These are phyloP conservation scores for Euspilapteryx auroguttella DNA, from an alignment of 2,888 invertebrate species.

Conservation along the genomic window DNA sequence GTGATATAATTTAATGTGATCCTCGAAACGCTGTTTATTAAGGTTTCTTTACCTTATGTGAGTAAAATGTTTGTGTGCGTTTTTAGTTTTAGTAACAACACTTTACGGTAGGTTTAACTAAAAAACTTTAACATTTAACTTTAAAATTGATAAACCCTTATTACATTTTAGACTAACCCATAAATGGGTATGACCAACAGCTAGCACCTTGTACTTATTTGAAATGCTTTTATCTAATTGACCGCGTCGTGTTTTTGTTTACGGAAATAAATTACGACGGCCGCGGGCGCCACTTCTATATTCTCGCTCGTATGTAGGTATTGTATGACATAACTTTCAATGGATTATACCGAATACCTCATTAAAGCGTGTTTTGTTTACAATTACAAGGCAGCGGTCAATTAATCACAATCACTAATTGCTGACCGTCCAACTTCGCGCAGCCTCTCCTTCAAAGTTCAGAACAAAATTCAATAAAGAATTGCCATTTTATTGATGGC, in stretches of 20 bases:
- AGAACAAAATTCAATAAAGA: conserved; percentile 58
- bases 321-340: conserved; percentile 58
- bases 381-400: conserved; percentile 34
- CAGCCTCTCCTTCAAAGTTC: conserved; percentile 46
- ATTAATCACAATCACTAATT: conserved; percentile 40
- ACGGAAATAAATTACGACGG: not conserved
- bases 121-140: too few species aligned
- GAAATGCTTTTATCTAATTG: too few species aligned
- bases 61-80: conserved; percentile 43
- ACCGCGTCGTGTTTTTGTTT: not conserved
- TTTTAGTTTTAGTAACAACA: too few species aligned
- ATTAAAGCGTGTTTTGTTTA: conserved; percentile 38
- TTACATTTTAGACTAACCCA: too few species aligned
- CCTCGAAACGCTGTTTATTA: conserved; percentile 44
- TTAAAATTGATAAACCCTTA: not conserved
- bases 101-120: too few species aligned
- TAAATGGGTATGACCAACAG: too few species aligned
- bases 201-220: too few species aligned
- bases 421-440: conserved; percentile 50
- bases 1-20: conserved; percentile 61
- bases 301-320: too few species aligned
- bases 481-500: conserved; percentile 63
- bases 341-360: conserved; percentile 23
- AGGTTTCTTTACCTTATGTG: conserved; percentile 51
- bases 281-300: too few species aligned